Evolutionary conservation across 2,888 invertebrate species (phyloP), one percentile per base, ranked within the genome.

Genomic region (Pyralis farinalis): DNA sequence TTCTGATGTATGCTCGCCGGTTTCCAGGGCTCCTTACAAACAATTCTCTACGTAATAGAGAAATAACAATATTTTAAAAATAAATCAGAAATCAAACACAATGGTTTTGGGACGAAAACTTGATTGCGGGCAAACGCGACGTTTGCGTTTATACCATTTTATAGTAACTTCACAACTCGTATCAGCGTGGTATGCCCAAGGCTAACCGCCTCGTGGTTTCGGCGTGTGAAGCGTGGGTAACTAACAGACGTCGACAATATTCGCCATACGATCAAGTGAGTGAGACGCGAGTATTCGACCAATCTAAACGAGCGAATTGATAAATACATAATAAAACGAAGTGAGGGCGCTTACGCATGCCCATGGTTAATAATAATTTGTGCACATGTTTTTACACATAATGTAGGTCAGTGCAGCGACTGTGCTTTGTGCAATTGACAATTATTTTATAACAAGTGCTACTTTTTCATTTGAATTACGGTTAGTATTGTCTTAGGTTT

Each of bases 201-300:
- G 55, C 40, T 39, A 40, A 36, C 55, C 28, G 38, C 48, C 50
- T 53, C 51, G 44, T 55, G 49, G 44, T 42, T 41, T 44, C 29
- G 43, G 45, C 30, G 39, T 37, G 40, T 28, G 37, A 41, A 25
- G 41, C 25, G 39, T 34, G 25, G 31, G 35, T 28, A 39, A 35
- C 31, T 32, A 21, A 39, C 25, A 22, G 20, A 22, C 36, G 36
- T 61, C 73, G 75, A 75, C 82, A 82, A 81, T 81, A 81, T 82
- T 82, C 74, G 82, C 83, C 68, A 81, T 74, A 76, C 72, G 67
- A 63, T 57, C 58, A 65, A 55, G 58, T 58, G 56, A 55, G 58
- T 58, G 56, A 58, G 55, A 46, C 59, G 55, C 63, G 57, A 60
- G 61, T 25, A 20, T 46, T 34, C 48, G 33, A 12, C 25, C 20